Conservation (phyloP, 2,113 vertebrate genomes). For the Scortum barcoo region DNA sequence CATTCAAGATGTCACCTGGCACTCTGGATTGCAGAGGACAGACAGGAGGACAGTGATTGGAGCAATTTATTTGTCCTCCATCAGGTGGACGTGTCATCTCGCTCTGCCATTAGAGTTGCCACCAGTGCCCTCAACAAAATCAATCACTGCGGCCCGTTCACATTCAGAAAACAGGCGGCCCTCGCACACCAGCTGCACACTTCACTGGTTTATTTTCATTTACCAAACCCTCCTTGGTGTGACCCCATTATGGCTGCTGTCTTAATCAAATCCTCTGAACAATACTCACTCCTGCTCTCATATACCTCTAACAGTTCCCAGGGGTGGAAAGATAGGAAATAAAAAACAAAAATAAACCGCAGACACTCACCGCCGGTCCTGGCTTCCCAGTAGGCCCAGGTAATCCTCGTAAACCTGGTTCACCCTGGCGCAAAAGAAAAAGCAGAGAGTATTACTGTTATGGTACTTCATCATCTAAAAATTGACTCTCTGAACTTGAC, state of each 20-base stretch:
- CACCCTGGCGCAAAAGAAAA: constrained; percentile 81
- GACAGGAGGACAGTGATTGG: background rate
- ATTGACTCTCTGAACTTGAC: background rate
- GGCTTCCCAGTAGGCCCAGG: constrained; percentile 84
- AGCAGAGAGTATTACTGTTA: background rate
- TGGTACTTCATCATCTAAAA: background rate
- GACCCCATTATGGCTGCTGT: constrained; percentile 30
- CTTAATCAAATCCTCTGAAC: constrained; percentile 35
- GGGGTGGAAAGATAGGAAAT: background rate
- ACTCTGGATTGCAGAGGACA: background rate
- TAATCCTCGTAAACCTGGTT: constrained; percentile 84
- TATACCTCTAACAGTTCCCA: background rate
- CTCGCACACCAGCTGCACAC: constrained; percentile 35
- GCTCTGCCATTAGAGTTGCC: constrained; percentile 26
- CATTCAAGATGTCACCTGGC: background rate
- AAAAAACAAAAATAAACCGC: constrained; percentile 12
- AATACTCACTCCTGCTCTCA: constrained; percentile 10
- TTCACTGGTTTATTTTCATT: constrained; percentile 32
- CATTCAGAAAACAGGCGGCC: constrained; percentile 18
- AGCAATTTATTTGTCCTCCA: constrained; percentile 25
- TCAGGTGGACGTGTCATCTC: background rate
- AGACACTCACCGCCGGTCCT: constrained; percentile 84
- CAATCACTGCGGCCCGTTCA: constrained; percentile 33
- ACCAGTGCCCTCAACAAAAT: constrained; percentile 36
- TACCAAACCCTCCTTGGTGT: constrained; percentile 24